Conservation (phyloP, 2,113 vertebrate species). For the Tichodroma muraria region DNA sequence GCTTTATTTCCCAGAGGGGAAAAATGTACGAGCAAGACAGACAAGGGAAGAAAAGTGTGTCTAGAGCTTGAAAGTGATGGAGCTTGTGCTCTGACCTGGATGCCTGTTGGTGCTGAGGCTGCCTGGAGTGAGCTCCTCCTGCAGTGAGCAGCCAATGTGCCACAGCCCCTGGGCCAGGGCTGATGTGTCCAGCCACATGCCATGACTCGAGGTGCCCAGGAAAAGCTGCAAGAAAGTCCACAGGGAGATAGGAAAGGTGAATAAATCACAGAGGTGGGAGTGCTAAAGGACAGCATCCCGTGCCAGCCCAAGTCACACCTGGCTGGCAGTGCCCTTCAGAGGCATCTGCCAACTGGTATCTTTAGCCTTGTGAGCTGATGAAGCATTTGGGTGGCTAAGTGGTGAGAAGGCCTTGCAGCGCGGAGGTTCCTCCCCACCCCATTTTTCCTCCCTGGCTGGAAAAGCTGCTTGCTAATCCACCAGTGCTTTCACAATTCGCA, state of each 20-base stretch:
- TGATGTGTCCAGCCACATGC: rapidly evolving
- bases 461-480: not conserved
- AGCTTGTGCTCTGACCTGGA: not conserved
- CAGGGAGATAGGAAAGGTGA: not conserved
- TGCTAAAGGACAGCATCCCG: not conserved
- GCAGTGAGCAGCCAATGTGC: rapidly evolving
- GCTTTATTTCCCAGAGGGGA: not conserved
- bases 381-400: not conserved
- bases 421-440: too few relatives aligned
- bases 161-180: not conserved
- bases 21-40: not conserved
- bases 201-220: rapidly evolving
- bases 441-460: not conserved
- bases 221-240: not conserved
- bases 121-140: not conserved
- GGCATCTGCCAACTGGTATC: not conserved
- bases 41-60: not conserved
- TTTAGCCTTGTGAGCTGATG: not conserved
- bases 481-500: not conserved
- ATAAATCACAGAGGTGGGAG: not conserved
- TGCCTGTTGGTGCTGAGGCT: not conserved
- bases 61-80: not conserved
- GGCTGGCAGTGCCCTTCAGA: not conserved
- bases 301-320: not conserved
- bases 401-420: not conserved